A percentile compares a stretch with the other conserved stretches of the same genome.
phyloP scores from a whole-genome alignment of 2,888 invertebrate species.

The Blastobasis adustella region DNA sequence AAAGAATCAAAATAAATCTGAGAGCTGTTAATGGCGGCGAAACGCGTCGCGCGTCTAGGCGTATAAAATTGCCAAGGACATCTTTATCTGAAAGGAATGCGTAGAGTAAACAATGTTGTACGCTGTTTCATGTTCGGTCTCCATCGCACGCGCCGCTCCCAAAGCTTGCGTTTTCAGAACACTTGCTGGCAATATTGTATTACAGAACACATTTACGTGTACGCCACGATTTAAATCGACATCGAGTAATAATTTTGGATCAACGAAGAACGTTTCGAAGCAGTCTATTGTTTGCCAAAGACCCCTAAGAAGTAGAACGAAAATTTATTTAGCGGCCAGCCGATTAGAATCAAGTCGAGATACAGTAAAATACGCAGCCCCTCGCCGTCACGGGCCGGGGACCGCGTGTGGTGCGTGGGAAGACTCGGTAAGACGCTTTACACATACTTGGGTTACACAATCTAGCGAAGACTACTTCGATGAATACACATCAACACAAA shows the following conservation, averaged over 20 bases:
- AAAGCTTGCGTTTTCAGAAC: slow-evolving; percentile 12
- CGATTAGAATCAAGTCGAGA: slow-evolving; percentile 29
- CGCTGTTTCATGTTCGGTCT: slow-evolving; percentile 43
- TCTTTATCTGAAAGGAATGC: slow-evolving; percentile 68
- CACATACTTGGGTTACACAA: slow-evolving; percentile 69
- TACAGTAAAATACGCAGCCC: slow-evolving; percentile 63
- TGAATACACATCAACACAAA: slow-evolving; percentile 1
- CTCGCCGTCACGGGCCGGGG: slow-evolving; percentile 61
- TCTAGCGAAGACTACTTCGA: slow-evolving; percentile 50
- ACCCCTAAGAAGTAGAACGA: neutral
- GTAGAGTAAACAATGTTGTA: slow-evolving; percentile 64
- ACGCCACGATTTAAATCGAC: too few relatives aligned
- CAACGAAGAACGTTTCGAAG: too few relatives aligned
- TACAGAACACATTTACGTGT: too few relatives aligned
- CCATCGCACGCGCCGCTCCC: slow-evolving; percentile 42
- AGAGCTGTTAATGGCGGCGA: slow-evolving; percentile 23
- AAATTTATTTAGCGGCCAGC: slow-evolving; percentile 40
- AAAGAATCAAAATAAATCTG: slow-evolving; percentile 43
- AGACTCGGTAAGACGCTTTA: slow-evolving; percentile 45
- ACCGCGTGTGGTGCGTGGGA: slow-evolving; percentile 64
- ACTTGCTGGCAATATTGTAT: neutral
- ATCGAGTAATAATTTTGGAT: too few relatives aligned
- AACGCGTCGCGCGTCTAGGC: slow-evolving; percentile 36
- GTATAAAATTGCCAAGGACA: slow-evolving; percentile 67
- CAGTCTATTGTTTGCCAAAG: too few relatives aligned